Evolutionary conservation across 2,888 invertebrate species (phyloP), one percentile per base, ranked within the genome.

Genomic region (Caenorhabditis sp.): DNA sequence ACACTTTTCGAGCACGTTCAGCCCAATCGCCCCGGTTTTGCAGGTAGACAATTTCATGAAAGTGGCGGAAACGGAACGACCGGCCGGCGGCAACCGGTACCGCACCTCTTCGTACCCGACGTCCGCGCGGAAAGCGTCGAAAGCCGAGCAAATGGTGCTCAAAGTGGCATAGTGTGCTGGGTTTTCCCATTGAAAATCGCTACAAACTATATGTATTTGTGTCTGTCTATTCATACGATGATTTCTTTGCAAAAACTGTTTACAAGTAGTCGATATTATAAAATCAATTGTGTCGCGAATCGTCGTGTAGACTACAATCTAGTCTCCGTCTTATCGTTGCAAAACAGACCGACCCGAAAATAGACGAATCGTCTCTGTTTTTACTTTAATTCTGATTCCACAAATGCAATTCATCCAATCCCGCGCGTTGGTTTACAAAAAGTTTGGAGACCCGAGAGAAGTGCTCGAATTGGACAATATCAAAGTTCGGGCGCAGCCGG

Each of bases 1-100:
- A n/a, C n/a, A n/a, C n/a, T n/a, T n/a, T n/a, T n/a, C n/a, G n/a
- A n/a, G n/a, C n/a, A n/a, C n/a, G n/a, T n/a, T n/a, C n/a, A n/a
- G n/a, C n/a, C n/a, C n/a, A n/a, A n/a, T 45, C 24, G 13, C 7
- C 9, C 20, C 9, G 22, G 26, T 8, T 24, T 74, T 80, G 26
- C 71, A 86, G 85, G 86, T 86, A 41, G 86, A 86, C 77, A 86
- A 86, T 73, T 86, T 86, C 79, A 86, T 86, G 85, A 86, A 85
- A 63, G 86, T 85, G 4, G 85, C 85, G 30, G 85, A 85, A 61
- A 82, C 81, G 8, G 85, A 85, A 56, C 68, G 85, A 8, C 78
- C 76, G 8, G 71, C 53, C 22, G 76, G 71, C 27, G 71, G 71
- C 53, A 71, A 66, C 61, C 70, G 71, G 9, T 70, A 63, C 32